Conservation (phyloP, 2,888 invertebrate species). For the Ophion ventricosus region DNA sequence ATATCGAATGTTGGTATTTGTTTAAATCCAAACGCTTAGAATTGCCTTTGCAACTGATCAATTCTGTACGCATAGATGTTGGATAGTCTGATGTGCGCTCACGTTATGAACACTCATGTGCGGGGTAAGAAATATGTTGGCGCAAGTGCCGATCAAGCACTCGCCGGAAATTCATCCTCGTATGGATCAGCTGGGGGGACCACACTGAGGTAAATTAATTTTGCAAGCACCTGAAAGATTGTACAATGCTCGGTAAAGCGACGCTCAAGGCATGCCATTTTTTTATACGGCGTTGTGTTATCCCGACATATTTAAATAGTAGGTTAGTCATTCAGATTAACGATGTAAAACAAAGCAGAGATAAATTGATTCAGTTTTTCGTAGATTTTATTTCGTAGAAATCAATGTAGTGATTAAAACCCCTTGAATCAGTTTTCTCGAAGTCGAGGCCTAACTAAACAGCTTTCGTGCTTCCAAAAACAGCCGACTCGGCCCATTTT, state of each 20-base stretch:
- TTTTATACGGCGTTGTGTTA: no score
- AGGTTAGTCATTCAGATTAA: not conserved
- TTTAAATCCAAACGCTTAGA: not conserved
- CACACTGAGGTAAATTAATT: conserved; percentile 60
- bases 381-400: not conserved
- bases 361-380: no score
- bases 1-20: not conserved
- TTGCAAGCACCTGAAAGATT: not conserved
- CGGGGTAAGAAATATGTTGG: conserved; percentile 78
- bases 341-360: no score
- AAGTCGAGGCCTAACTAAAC: no score
- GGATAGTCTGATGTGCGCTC: conserved; percentile 91
- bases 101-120: conserved; percentile 91
- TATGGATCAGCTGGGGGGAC: conserved; percentile 20
- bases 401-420: not conserved
- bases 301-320: no score
- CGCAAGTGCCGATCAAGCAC: conserved; percentile 30
- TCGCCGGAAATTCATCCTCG: conserved; percentile 16
- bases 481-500: no score
- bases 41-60: not conserved
- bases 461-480: no score
- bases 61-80: conserved; percentile 85
- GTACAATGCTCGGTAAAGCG: no score
- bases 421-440: not conserved
- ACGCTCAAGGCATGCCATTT: no score